These are phyloP conservation scores for Amblyornis subalaris DNA, from an alignment of 2,113 vertebrate genomes.

Conservation along the genomic window DNA sequence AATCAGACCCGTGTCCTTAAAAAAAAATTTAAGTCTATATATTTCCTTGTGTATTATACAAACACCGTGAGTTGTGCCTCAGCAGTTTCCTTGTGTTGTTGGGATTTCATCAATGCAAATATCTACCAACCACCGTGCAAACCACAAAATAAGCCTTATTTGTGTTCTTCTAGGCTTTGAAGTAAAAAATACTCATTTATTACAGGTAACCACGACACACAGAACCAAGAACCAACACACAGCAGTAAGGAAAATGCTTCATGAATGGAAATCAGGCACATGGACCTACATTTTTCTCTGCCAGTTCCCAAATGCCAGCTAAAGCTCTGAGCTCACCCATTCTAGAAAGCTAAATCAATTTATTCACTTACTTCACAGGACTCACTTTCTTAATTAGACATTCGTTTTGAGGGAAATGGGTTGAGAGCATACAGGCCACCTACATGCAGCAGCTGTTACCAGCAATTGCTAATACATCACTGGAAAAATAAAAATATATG, in stretches of 20 bases:
- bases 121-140: not conserved
- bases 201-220: not conserved
- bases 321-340: not conserved
- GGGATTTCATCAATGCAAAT: not conserved
- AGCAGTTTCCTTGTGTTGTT: not conserved
- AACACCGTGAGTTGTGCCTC: not conserved
- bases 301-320: not conserved
- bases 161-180: not conserved
- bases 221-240: not conserved
- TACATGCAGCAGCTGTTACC: not conserved
- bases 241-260: not conserved
- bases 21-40: not conserved
- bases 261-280: accelerated
- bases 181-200: not conserved
- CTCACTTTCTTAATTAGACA: not conserved
- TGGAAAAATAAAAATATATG: not conserved
- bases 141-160: not conserved
- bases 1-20: not conserved
- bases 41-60: not conserved
- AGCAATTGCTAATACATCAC: not conserved
- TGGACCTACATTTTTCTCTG: accelerated
- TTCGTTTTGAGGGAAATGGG: not conserved
- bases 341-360: not conserved
- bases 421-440: not conserved
- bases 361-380: not conserved